Conservation (phyloP, 1,140 invertebrate species). For the Drosophila neocordata region DNA sequence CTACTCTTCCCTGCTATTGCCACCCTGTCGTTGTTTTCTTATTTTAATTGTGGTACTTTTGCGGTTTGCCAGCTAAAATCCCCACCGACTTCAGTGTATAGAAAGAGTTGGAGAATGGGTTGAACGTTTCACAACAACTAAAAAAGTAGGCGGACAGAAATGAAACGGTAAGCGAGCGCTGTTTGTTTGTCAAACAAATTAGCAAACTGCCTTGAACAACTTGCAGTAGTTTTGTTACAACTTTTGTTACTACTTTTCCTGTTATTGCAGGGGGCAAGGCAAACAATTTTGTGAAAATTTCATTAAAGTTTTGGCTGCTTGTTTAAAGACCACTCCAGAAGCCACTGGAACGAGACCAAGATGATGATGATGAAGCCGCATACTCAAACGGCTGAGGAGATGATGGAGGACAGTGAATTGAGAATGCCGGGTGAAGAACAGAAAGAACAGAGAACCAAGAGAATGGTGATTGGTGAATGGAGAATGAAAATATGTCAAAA, state of each 20-base stretch:
- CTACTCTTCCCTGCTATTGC: constrained; percentile 16
- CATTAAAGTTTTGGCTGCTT: constrained; percentile 60
- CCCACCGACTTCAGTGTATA: neutral
- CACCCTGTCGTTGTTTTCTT: constrained; percentile 50
- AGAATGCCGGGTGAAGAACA: neutral
- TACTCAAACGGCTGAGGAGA: neutral
- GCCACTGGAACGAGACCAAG: constrained; percentile 1
- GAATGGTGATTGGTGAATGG: constrained; percentile 36
- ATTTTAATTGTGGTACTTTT: constrained; percentile 62
- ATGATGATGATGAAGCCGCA: neutral
- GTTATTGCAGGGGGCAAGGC: constrained; percentile 46
- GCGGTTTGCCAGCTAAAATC: constrained; percentile 52
- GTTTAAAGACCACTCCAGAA: constrained; percentile 44
- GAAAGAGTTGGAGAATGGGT: too few relatives aligned
- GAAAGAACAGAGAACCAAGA: neutral
- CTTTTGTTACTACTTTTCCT: constrained; percentile 52
- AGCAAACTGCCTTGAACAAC: constrained; percentile 65
- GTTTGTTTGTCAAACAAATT: constrained; percentile 71
- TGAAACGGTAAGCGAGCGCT: constrained; percentile 43
- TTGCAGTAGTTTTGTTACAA: constrained; percentile 58
- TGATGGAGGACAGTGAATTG: neutral
- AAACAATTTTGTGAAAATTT: constrained; percentile 67
- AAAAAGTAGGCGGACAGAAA: constrained; percentile 18
- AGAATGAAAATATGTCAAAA: constrained; percentile 61
- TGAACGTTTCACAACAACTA: neutral